Percentiles rank a stretch among this genome's conserved stretches.
Conservation (phyloP, 2,888 invertebrate genomes). For the Acanthosepion pharaonis region DNA sequence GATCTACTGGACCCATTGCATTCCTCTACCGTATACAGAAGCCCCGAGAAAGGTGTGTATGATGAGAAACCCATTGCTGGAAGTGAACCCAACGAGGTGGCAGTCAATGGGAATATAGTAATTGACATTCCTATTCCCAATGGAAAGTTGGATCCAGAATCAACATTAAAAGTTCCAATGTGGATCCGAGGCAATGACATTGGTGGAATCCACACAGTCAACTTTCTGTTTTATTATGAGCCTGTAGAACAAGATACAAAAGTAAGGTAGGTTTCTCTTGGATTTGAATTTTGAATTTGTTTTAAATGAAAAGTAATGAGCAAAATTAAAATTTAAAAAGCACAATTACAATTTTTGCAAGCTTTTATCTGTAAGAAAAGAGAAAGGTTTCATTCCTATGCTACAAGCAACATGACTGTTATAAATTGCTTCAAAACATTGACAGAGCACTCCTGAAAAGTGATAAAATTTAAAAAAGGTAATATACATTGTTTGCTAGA, state of each 20-base stretch:
- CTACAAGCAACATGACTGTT: no score
- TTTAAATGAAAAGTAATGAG: not conserved
- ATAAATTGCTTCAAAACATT: no score
- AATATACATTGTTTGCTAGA: no score
- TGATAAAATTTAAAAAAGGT: no score
- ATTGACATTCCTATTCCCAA: constrained; percentile 66
- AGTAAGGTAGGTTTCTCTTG: constrained; percentile 57
- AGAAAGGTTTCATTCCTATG: no score
- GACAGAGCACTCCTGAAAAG: no score
- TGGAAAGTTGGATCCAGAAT: constrained; percentile 77
- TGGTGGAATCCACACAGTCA: constrained; percentile 80
- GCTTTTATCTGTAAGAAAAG: no score
- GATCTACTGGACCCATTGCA: constrained; percentile 62
- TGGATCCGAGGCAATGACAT: constrained; percentile 83
- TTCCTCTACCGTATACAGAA: constrained; percentile 64
- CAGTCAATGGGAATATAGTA: constrained; percentile 58
- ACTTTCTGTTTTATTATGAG: constrained; percentile 85
- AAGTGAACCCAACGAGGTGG: constrained; percentile 49
- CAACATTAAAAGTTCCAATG: constrained; percentile 77
- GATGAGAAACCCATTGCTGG: constrained; percentile 50
- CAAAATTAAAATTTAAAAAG: not conserved
- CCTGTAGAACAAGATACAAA: constrained; percentile 73
- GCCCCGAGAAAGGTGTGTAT: constrained; percentile 48
- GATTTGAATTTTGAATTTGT: not conserved
- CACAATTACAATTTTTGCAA: no score